Percentiles rank a stretch among this genome's conserved stretches.
phyloP scores from a whole-genome alignment of 1,140 invertebrate genomes.

The Hylaeus anthracinus region DNA sequence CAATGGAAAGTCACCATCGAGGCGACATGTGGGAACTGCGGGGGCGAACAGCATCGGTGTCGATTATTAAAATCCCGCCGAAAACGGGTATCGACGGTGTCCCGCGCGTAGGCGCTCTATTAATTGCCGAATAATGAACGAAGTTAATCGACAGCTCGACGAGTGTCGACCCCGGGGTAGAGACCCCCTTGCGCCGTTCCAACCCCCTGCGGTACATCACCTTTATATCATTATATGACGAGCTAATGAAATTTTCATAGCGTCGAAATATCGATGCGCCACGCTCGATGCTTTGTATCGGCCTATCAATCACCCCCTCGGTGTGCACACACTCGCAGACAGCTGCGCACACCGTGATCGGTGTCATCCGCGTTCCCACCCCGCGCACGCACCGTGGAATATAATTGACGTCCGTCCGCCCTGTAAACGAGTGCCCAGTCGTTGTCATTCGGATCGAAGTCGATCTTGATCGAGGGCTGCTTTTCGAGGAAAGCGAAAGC shows the following conservation, averaged over 20 bases:
- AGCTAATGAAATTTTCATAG: slow-evolving; percentile 77
- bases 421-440: slow-evolving; percentile 57
- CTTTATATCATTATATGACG: slow-evolving; percentile 76
- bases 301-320: slow-evolving; percentile 70
- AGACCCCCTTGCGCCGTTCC: slow-evolving; percentile 26
- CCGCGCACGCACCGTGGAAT: slow-evolving; percentile 53
- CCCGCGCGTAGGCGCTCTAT: slow-evolving; percentile 57
- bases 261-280: slow-evolving; percentile 75
- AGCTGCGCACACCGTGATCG: slow-evolving; percentile 35
- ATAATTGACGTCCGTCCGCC: slow-evolving; percentile 69
- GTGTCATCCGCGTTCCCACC: slow-evolving; percentile 14
- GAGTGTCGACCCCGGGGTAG: slow-evolving; percentile 69
- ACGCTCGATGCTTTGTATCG: slow-evolving; percentile 55
- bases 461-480: slow-evolving; percentile 42
- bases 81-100: slow-evolving; percentile 62
- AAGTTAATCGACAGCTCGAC: slow-evolving; percentile 77
- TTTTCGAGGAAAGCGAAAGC: slow-evolving; percentile 12
- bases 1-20: slow-evolving; percentile 4
- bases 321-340: slow-evolving; percentile 42
- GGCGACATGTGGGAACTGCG: background rate
- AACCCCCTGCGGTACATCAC: slow-evolving; percentile 47
- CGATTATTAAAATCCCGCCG: slow-evolving; percentile 72
- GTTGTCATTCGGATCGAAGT: slow-evolving; percentile 58
- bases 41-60: slow-evolving; percentile 18
- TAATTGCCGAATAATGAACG: slow-evolving; percentile 76